Base-by-base conservation (phyloP, 2,888 invertebrate species). In the Tillus elongatus region DNA sequence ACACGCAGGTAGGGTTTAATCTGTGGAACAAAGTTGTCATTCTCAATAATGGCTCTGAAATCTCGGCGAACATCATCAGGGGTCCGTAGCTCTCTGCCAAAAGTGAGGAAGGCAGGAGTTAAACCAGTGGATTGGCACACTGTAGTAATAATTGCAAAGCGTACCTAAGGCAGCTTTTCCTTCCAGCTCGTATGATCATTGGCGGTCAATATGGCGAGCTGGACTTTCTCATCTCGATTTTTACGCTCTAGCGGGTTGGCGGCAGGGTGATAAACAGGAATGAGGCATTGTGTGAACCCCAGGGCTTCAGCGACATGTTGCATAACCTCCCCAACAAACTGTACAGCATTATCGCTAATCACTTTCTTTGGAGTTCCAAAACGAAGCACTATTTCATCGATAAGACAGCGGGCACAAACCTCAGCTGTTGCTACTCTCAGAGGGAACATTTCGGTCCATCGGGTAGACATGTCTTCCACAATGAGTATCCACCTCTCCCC, bases 121-220 rank as follows among this genome's bases (percentile, higher is more conserved):
- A 41, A 47, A 1, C 54, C 51, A 2, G 60, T 61, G 2, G 43
- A 39, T 19, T 47, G 39, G 24, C 53, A 52, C 8, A 12, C 24
- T 1, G 53, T 49, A 0, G 58, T 53, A 29, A 64, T 66, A 52
- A 64, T 58, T 0, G 61, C 58, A 35, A 63, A 66, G 0, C 63
- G 41, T 0, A 63, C 56, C 2, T 43, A 35, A 1, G 57, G 46
- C 2, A 64, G 35, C 2, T 50, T n/a, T n/a, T n/a, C n/a, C n/a
- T n/a, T n/a, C 54, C 60, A n/a, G n/a, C n/a, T n/a, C n/a, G n/a
- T n/a, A n/a, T n/a, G n/a, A n/a, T n/a, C n/a, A n/a, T n/a, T n/a
- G n/a, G n/a, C n/a, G n/a, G n/a, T n/a, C n/a, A n/a, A n/a, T n/a
- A n/a, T n/a, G n/a, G n/a, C n/a, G n/a, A n/a, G n/a, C n/a, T n/a